Conservation (phyloP, 92 coral and sea anemone genomes). For the Virgularia gustaviana region DNA sequence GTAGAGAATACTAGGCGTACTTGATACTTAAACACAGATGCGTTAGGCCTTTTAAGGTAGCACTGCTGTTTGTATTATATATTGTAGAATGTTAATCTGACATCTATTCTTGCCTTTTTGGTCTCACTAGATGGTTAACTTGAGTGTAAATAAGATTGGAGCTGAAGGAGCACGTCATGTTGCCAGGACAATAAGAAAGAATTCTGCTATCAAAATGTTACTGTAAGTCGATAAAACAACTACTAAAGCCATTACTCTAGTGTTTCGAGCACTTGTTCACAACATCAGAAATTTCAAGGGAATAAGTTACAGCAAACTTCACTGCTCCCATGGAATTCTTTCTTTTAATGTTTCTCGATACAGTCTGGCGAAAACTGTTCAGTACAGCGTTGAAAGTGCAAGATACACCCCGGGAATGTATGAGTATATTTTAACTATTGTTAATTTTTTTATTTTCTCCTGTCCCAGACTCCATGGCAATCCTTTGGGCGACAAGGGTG, state of each 20-base stretch:
- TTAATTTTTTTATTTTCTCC: not conserved
- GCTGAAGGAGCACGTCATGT: conserved; percentile 75
- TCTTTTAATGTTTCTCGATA: not conserved
- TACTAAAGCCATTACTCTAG: too few species aligned
- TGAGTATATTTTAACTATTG: not conserved
- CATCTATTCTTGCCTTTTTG: not conserved
- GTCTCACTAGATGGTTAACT: conserved; percentile 74
- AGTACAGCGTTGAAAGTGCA: not conserved
- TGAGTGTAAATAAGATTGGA: conserved; percentile 77
- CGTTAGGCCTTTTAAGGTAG: too few species aligned
- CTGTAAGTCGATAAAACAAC: conserved; percentile 80
- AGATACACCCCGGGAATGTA: not conserved
- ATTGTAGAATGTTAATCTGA: not conserved
- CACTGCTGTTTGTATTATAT: too few species aligned
- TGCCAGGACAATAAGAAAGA: conserved; percentile 68
- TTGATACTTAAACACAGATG: too few species aligned
- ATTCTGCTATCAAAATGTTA: conserved; percentile 73
- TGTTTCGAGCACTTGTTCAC: too few species aligned
- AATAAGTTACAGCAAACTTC: too few species aligned
- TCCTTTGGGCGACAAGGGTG: conserved; percentile 81
- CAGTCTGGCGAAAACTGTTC: too few species aligned
- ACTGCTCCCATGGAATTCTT: too few species aligned
- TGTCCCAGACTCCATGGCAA: conserved; percentile 77
- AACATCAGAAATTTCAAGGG: too few species aligned
- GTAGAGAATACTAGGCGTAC: too few species aligned